Conservation (phyloP, 2,888 invertebrate species). For the Acrobasis suavella region DNA sequence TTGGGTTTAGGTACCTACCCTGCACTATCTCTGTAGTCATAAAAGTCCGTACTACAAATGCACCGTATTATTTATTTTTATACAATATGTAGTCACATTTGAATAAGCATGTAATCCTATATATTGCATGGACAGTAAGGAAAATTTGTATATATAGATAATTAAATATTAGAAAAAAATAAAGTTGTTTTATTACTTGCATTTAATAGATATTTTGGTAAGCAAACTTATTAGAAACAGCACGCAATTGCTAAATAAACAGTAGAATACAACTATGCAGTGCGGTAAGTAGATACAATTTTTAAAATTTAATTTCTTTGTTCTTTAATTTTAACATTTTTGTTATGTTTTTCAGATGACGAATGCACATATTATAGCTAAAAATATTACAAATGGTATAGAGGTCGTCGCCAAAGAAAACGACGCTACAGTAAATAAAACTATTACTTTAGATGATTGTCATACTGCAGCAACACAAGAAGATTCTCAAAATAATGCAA, state of each 20-base stretch:
- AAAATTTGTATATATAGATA: constrained; percentile 39
- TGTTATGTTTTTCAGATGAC: constrained; percentile 58
- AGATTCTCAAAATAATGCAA: not conserved
- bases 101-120: not conserved
- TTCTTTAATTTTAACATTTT: not conserved
- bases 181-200: constrained; percentile 28
- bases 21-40: not conserved
- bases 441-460: constrained; percentile 16
- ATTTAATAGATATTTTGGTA: not conserved
- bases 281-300: constrained; percentile 3
- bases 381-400: constrained; percentile 31
- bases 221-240: not conserved
- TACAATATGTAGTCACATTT: constrained; percentile 13
- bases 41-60: not conserved
- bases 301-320: not conserved
- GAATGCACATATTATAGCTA: constrained; percentile 46
- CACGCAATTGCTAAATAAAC: not conserved
- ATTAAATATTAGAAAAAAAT: constrained; percentile 28
- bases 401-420: not conserved
- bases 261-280: not conserved
- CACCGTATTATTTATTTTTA: not conserved
- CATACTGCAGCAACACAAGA: constrained; percentile 10
- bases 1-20: no score
- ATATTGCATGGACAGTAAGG: constrained; percentile 22
- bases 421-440: not conserved